These are phyloP conservation scores for Ganaspis brasiliensis DNA, from an alignment of 2,888 invertebrate species.

Conservation along the genomic window DNA sequence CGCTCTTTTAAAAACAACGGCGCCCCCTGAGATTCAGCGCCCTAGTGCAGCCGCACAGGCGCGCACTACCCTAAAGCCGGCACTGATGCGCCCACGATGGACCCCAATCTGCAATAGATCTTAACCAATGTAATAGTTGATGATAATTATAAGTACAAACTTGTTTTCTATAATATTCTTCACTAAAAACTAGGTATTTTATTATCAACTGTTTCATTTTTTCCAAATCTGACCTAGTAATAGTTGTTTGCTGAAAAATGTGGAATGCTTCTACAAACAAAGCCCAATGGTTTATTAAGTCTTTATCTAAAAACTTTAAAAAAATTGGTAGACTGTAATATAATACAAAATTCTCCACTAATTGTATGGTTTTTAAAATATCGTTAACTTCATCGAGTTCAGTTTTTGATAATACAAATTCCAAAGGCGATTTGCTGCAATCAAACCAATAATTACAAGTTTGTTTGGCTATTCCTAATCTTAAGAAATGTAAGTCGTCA, in stretches of 20 bases:
- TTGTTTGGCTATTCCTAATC: slow-evolving; percentile 49
- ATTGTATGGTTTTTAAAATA: neutral
- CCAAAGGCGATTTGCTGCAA: neutral
- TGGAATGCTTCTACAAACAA: neutral
- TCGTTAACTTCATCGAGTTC: neutral
- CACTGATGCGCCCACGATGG: slow-evolving; percentile 45
- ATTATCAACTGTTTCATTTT: neutral
- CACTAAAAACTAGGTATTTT: neutral
- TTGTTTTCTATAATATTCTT: slow-evolving; percentile 12
- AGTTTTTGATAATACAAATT: neutral
- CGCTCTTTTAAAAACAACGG: no score
- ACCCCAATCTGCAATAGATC: slow-evolving; percentile 43
- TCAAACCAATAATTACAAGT: slow-evolving; percentile 50
- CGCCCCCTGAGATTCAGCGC: no score
- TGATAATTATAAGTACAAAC: slow-evolving; percentile 46
- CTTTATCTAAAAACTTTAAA: slow-evolving; percentile 10
- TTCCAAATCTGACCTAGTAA: neutral
- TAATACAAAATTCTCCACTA: slow-evolving; percentile 47
- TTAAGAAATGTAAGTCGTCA: slow-evolving; percentile 52
- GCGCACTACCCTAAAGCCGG: no score
- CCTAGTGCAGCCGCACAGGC: no score
- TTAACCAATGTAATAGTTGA: slow-evolving; percentile 31
- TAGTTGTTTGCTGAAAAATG: neutral
- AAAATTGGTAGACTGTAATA: slow-evolving; percentile 51
- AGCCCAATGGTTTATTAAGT: neutral